Evolutionary conservation across 2,113 vertebrate genomes (phyloP), one percentile per base, ranked within the genome.

Genomic region (Choloepus hoffmanni): DNA sequence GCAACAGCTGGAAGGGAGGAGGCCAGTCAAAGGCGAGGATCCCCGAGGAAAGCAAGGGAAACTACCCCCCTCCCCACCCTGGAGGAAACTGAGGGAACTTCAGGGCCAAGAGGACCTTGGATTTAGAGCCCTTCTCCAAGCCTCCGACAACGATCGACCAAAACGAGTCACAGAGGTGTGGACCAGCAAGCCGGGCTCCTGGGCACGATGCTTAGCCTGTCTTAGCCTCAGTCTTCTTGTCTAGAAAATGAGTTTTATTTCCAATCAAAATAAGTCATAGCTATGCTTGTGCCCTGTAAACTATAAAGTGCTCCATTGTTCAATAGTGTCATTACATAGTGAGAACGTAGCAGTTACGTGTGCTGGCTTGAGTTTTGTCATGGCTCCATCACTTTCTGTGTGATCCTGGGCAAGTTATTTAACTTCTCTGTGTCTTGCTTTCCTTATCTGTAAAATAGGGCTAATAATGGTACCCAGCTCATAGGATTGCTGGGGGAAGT

Each of bases 1-100:
- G 95, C 68, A 78, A 50, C 92, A 73, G 78, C 90, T 96, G 94
- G 81, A 73, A 93, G 62, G 78, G n/a, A 50, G 53, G 78, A 53
- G 4, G 58, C 65, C 84, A 2, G 3, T 13, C 8, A 73, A 33
- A 50, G 65, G 12, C 0, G 0, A 21, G 45, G 67, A 16, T 87
- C 16, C 62, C 78, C 0, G 0, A 9, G 7, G 43, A 65, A 23
- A 63, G 50, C 40, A 23, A 9, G 19, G 24, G 53, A 33, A 28
- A 12, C 0, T 19, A 43, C 30, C 36, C 36, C 36, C 36, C 36
- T 36, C 36, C 36, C 36, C 36, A 2, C 36, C 36, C 48, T 0
- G 19, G 70, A 58, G 77, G 78, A 30, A 53, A 7, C 4, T 16
- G 36, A 60, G 36, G 65, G 53, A 68, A n/a, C 43, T 55, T 11